Percentiles rank a stretch among this genome's conserved stretches.
Evolutionary conservation across 2,113 vertebrate species (phyloP).

Genomic region (Phainopepla nitens): DNA sequence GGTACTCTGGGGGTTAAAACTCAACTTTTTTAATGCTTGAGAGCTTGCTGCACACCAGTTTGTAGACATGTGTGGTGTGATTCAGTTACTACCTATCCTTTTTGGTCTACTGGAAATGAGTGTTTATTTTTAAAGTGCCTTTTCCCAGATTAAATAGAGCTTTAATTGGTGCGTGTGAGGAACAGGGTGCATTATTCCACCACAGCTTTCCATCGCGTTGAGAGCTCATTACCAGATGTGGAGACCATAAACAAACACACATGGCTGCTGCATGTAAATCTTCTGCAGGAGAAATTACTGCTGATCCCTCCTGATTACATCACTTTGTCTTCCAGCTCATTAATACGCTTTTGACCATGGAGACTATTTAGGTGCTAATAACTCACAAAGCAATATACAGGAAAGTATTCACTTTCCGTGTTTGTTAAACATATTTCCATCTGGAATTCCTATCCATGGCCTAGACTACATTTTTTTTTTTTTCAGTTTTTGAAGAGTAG

Average conservation of each 20-base stretch:
- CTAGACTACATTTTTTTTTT: not conserved
- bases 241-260: conserved; percentile 51
- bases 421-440: not conserved
- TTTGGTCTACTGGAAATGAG: conserved; percentile 11
- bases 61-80: not conserved
- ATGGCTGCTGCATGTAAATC: conserved; percentile 33
- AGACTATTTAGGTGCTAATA: conserved; percentile 1
- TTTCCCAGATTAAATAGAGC: conserved; percentile 6
- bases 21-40: not conserved
- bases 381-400: not conserved
- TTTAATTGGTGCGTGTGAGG: conserved; percentile 36
- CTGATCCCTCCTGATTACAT: conserved; percentile 19
- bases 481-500: not conserved
- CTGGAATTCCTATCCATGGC: not conserved
- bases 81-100: not conserved
- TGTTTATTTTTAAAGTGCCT: conserved; percentile 39
- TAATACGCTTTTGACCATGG: not conserved
- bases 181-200: not conserved
- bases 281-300: conserved; percentile 24
- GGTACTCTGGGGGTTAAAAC: not conserved
- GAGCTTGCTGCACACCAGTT: not conserved
- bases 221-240: conserved; percentile 42
- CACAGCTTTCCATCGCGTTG: not conserved
- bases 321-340: conserved; percentile 20
- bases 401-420: not conserved